These are phyloP conservation scores for Ophion slaviceki DNA, from an alignment of 2,888 invertebrate genomes.

Conservation along the genomic window DNA sequence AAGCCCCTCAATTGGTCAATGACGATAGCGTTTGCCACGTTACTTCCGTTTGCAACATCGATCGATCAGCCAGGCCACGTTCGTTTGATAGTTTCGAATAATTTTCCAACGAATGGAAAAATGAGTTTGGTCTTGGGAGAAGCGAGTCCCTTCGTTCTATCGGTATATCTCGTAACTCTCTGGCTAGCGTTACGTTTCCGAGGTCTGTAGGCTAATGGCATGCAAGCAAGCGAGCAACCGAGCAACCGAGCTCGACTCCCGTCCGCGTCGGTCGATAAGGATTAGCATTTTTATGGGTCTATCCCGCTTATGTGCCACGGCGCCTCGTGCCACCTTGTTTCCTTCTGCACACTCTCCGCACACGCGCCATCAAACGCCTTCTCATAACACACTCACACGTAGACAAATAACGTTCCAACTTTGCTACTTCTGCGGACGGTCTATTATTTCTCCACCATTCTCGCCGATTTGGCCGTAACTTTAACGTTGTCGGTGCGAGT, in stretches of 20 bases:
- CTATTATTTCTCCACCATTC: slow-evolving; percentile 56
- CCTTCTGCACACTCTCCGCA: slow-evolving; percentile 76
- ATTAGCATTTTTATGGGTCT: slow-evolving; percentile 84
- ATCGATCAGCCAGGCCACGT: not conserved
- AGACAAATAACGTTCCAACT: slow-evolving; percentile 17
- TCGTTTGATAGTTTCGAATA: slow-evolving; percentile 1
- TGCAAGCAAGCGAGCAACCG: slow-evolving; percentile 77
- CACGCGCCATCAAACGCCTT: slow-evolving; percentile 73
- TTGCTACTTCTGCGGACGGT: slow-evolving; percentile 35
- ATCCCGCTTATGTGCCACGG: slow-evolving; percentile 81
- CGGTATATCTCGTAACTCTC: slow-evolving; percentile 60
- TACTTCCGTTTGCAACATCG: not conserved
- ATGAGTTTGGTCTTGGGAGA: slow-evolving; percentile 34
- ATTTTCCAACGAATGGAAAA: slow-evolving; percentile 8
- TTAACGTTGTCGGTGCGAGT: slow-evolving; percentile 21
- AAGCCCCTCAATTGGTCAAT: not conserved
- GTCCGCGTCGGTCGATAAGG: slow-evolving; percentile 81
- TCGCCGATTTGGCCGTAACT: slow-evolving; percentile 49
- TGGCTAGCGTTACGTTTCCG: slow-evolving; percentile 73
- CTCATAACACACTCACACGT: slow-evolving; percentile 48
- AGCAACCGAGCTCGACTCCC: slow-evolving; percentile 68
- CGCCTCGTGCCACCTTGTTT: slow-evolving; percentile 80
- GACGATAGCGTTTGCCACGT: not conserved
- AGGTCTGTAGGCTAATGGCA: slow-evolving; percentile 83
- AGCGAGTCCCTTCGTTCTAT: slow-evolving; percentile 39